Conservation (phyloP, 2,113 vertebrate species). For the Pelodiscus sinensis region DNA sequence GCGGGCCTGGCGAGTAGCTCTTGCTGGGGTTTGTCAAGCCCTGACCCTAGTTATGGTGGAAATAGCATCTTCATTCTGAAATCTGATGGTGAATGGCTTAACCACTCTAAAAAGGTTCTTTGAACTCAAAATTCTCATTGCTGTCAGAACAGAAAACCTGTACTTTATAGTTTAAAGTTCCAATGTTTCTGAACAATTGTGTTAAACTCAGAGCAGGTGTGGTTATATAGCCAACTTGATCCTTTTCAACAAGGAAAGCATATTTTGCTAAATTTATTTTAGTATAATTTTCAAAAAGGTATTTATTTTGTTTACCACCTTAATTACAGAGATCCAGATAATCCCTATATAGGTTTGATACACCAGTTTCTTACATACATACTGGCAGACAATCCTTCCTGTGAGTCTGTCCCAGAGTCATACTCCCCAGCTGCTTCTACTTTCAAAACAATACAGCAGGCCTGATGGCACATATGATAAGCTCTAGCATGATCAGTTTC, state of each 20-base stretch:
- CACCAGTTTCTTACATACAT: rapidly evolving
- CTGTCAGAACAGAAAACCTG: not conserved
- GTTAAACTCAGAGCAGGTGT: not conserved
- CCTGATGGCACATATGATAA: rapidly evolving
- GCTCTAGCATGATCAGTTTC: not conserved
- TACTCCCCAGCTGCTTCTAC: not conserved
- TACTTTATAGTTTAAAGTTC: not conserved
- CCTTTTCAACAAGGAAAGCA: not conserved
- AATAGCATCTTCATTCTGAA: not conserved
- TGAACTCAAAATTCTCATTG: not conserved
- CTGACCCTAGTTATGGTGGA: not conserved
- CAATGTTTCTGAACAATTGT: not conserved
- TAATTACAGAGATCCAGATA: rapidly evolving
- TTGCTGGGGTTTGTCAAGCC: too few species aligned
- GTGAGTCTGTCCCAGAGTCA: not conserved
- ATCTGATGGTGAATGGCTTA: not conserved
- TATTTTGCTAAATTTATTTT: rapidly evolving
- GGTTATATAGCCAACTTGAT: not conserved
- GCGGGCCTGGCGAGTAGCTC: too few species aligned
- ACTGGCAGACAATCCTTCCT: not conserved
- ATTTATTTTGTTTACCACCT: rapidly evolving
- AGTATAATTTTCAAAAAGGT: not conserved
- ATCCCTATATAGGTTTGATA: not conserved
- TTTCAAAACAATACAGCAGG: not conserved
- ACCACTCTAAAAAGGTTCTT: not conserved